Base-by-base conservation (phyloP, 2,113 vertebrate species). In the Chamaea fasciata region DNA sequence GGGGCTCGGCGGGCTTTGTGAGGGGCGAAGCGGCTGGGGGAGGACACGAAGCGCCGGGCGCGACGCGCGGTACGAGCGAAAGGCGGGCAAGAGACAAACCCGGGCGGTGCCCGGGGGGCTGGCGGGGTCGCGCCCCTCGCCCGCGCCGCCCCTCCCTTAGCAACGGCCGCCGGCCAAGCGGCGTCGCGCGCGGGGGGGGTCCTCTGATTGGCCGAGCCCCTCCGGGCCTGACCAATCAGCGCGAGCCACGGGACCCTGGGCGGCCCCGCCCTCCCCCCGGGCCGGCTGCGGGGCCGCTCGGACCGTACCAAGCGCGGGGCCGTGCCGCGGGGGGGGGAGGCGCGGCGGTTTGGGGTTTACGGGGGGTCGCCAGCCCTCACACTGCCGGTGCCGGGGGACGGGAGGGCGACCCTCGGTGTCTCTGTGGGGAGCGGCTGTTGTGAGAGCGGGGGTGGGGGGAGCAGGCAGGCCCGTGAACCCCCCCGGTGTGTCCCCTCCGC, bases 181-280 rank as follows among this genome's bases (percentile, higher is more conserved):
- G 31, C 23, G 15, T n/a, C 27, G 18, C 27, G 18, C 21, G 18
- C 11, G 18, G 10, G 4, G 7, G 6, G 13, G 1, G 17, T 52
- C 96, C 87, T 93, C 33, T 71, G 81, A 96, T 96, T 96, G 95
- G 92, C 27, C 17, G 37, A 76, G 6, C 13, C 2, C 4, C 11
- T 4, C 15, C 4, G 4, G 26, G 16, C 5, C 23, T 4, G 46
- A 2, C 96, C 94, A 96, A 96, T 96, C 16, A 90, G 50, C 52
- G 65, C 81, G 79, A 92, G 94, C 78, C 96, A 96, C 96, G 96
- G 95, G 96, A 62, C 33, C 7, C 81, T 89, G 39, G 35, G 41
- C 50, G 78, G 5, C 52, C 31, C 94, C 78, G 81, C 94, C 89
- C 81, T 60, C 76, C 27, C 24, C 10, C 4, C 4, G 74, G 18